A percentile compares a stretch with the other conserved stretches of the same genome.
Evolutionary conservation across 2,888 invertebrate species (phyloP).

Genomic region (Melanostoma mellinum): DNA sequence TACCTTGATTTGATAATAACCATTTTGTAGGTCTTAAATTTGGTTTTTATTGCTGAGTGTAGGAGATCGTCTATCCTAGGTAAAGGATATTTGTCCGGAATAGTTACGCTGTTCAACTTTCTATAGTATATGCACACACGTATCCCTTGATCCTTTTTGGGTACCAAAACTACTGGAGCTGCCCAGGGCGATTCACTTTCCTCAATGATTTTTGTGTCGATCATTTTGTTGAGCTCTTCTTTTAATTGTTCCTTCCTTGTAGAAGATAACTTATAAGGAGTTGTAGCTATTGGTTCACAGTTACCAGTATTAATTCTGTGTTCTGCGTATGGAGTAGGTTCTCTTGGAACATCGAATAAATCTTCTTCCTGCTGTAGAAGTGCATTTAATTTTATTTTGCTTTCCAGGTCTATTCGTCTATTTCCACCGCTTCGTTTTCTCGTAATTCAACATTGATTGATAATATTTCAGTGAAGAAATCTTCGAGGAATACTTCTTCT

Average conservation of each 20-base stretch:
- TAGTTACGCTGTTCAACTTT: constrained; percentile 74
- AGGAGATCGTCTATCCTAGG: constrained; percentile 79
- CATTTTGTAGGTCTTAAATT: constrained; percentile 75
- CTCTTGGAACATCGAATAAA: background rate
- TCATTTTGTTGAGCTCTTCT: constrained; percentile 75
- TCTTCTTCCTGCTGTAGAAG: background rate
- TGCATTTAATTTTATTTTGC: background rate
- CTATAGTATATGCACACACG: constrained; percentile 76
- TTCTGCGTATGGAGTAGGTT: background rate
- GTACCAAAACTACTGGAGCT: constrained; percentile 65
- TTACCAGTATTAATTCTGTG: constrained; percentile 77
- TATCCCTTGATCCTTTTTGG: constrained; percentile 74
- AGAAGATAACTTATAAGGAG: constrained; percentile 77
- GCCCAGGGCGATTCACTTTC: constrained; percentile 55
- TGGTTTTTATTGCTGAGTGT: constrained; percentile 13
- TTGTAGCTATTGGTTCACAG: constrained; percentile 76
- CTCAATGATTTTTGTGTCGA: constrained; percentile 71
- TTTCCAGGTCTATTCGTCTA: background rate
- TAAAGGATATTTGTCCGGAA: constrained; percentile 76
- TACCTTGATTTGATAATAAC: background rate
- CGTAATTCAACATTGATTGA: background rate
- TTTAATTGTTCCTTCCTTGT: constrained; percentile 60
- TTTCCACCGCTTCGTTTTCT: background rate
- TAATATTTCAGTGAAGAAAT: constrained; percentile 10
- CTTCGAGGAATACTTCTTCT: constrained; percentile 5